These are phyloP conservation scores for Clanis bilineata DNA, from an alignment of 2,888 invertebrate genomes.

Conservation along the genomic window DNA sequence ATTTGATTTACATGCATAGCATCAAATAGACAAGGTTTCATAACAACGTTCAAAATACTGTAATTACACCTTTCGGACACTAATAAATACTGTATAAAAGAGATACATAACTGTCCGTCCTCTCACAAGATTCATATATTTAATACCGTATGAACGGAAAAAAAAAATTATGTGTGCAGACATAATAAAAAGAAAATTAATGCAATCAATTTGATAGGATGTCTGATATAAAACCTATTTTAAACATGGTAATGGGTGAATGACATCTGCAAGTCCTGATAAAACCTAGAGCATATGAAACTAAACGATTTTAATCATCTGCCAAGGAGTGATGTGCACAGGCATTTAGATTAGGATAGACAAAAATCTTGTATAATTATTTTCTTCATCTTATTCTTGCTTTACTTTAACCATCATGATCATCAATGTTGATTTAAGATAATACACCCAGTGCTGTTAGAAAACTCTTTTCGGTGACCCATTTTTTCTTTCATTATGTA, in stretches of 20 bases:
- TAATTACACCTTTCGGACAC: not conserved
- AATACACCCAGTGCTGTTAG: too few relatives aligned
- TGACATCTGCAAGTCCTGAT: constrained; percentile 42
- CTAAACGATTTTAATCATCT: too few relatives aligned
- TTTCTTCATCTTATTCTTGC: too few relatives aligned
- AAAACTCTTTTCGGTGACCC: too few relatives aligned
- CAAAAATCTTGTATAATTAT: too few relatives aligned
- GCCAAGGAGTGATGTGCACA: too few relatives aligned
- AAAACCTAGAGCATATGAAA: constrained; percentile 29
- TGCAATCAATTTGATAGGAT: constrained; percentile 35
- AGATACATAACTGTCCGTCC: not conserved
- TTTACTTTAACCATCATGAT: too few relatives aligned
- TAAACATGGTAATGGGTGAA: constrained; percentile 43
- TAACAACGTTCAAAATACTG: not conserved
- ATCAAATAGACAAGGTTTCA: not conserved
- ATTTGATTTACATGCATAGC: not conserved
- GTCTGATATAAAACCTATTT: constrained; percentile 38
- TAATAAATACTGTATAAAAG: not conserved
- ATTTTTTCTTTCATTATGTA: too few relatives aligned
- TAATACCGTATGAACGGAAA: not conserved
- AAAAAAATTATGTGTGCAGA: not conserved
- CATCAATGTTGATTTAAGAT: too few relatives aligned
- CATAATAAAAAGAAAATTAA: constrained; percentile 8
- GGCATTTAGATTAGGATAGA: too few relatives aligned
- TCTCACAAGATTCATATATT: not conserved